Base-by-base conservation (phyloP, 1,140 invertebrate species). In the Drosophila jambulina region DNA sequence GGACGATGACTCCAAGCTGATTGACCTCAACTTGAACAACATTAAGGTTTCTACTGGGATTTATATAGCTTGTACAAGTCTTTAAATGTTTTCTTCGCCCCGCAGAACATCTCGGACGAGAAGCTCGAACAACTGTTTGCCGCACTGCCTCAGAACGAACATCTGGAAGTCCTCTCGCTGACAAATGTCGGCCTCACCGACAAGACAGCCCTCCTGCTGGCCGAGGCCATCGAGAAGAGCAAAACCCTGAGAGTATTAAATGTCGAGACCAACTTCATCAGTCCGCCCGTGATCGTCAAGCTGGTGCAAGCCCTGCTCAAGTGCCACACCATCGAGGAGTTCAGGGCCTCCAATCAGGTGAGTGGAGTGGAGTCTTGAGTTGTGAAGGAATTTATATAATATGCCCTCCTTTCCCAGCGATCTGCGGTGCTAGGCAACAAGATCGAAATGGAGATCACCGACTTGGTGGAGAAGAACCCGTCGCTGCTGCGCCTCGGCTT, bases 401-500 rank as follows among this genome's bases (percentile, higher is more conserved):
- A 23, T 9, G 36, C 2, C 3, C 3, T 3, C 6, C 3, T 9
- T 54, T 17, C 78, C 93, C 93, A 99, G 98, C 96, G 98, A 94
- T 97, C 97, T 85, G 96, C 97, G 94, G 96, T 99, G 67, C 95
- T 99, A 80, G 98, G 98, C 82, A 99, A 99, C 93, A 99, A 99
- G 94, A 98, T 98, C 79, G 98, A 99, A 95, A 99, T 99, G 97
- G 97, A 98, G 94, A 98, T 99, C 77, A 98, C 98, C 48, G 95
- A 97, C 88, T 94, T 99, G 77, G 95, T 99, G 67, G 97, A 98
- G 93, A 96, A 98, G 92, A 99, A 99, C 94, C 95, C 97, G 21
- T 98, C 97, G 34, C 93, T 99, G 69, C 94, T 99, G 80, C 95
- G 97, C 93, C 95, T 99, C 71, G 98, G 98, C 60, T 95, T 99